A percentile compares a stretch with the other conserved stretches of the same genome.
These are phyloP conservation scores for Chaetura pelagica DNA, from an alignment of 2,113 vertebrate species.

Conservation along the genomic window DNA sequence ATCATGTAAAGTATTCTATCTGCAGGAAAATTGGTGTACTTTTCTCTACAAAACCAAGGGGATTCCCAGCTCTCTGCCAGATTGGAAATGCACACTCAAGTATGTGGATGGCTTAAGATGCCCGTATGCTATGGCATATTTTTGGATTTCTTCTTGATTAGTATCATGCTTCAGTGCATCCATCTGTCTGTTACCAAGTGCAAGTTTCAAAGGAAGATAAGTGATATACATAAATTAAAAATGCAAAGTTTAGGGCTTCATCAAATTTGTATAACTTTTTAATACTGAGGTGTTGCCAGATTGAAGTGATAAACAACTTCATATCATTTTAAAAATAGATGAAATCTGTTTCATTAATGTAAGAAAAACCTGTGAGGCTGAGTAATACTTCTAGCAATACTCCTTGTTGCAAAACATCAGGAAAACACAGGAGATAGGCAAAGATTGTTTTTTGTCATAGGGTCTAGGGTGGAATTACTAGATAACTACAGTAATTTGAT, in stretches of 20 bases:
- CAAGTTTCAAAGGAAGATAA: slow-evolving; percentile 13
- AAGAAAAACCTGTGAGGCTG: not conserved
- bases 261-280: not conserved
- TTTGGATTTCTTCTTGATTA: slow-evolving; percentile 72
- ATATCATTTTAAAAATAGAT: not conserved
- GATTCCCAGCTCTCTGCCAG: slow-evolving; percentile 60
- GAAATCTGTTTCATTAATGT: not conserved
- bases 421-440: not conserved
- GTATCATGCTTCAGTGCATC: slow-evolving; percentile 60
- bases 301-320: not conserved
- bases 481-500: slow-evolving; percentile 17
- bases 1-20: not conserved
- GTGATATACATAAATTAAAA: not conserved
- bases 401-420: not conserved
- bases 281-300: not conserved
- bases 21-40: slow-evolving; percentile 14
- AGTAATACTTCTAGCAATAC: not conserved
- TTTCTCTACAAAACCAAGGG: slow-evolving; percentile 42
- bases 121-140: not conserved
- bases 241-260: not conserved
- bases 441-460: not conserved
- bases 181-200: slow-evolving; percentile 38
- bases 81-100: slow-evolving; percentile 39
- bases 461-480: not conserved
- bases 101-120: slow-evolving; percentile 36